Conservation (phyloP, 2,888 invertebrate species). For the Drosophila crucigera region DNA sequence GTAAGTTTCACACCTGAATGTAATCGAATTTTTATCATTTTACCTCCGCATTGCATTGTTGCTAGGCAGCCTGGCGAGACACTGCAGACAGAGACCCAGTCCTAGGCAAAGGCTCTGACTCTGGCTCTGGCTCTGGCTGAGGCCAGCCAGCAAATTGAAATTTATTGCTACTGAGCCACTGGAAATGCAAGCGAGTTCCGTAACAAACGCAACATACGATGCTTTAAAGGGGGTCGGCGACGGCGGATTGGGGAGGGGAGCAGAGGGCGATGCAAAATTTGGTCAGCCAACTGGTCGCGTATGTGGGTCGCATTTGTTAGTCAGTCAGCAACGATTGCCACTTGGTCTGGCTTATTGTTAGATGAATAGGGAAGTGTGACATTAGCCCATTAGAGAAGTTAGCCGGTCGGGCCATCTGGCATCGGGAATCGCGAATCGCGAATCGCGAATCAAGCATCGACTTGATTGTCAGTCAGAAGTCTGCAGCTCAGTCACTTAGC, state of each 20-base stretch:
- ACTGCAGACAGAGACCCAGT: slow-evolving; percentile 19
- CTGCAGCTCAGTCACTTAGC: slow-evolving; percentile 61
- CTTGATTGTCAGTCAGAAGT: slow-evolving; percentile 75
- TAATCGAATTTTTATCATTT: slow-evolving; percentile 83
- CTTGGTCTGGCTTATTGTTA: slow-evolving; percentile 51
- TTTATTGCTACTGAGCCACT: slow-evolving; percentile 82
- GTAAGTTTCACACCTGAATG: slow-evolving; percentile 84
- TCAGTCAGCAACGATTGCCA: slow-evolving; percentile 43
- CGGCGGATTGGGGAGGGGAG: neutral
- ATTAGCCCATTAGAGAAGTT: slow-evolving; percentile 75
- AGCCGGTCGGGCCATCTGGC: slow-evolving; percentile 41
- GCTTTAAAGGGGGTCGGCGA: neutral
- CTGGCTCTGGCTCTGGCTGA: slow-evolving; percentile 30
- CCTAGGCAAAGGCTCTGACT: slow-evolving; percentile 14
- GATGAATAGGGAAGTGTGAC: slow-evolving; percentile 74
- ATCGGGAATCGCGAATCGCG: slow-evolving; percentile 45
- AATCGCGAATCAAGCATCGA: slow-evolving; percentile 50
- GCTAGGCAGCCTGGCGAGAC: slow-evolving; percentile 65
- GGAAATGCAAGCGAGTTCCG: slow-evolving; percentile 71
- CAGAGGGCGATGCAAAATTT: slow-evolving; percentile 62
- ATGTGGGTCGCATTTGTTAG: slow-evolving; percentile 78
- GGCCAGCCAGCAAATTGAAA: slow-evolving; percentile 82
- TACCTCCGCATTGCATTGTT: slow-evolving; percentile 81
- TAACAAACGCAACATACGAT: slow-evolving; percentile 41
- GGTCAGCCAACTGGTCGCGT: slow-evolving; percentile 77